Evolutionary conservation across 2,113 vertebrate genomes (phyloP).

Genomic region (Bos javanicus): DNA sequence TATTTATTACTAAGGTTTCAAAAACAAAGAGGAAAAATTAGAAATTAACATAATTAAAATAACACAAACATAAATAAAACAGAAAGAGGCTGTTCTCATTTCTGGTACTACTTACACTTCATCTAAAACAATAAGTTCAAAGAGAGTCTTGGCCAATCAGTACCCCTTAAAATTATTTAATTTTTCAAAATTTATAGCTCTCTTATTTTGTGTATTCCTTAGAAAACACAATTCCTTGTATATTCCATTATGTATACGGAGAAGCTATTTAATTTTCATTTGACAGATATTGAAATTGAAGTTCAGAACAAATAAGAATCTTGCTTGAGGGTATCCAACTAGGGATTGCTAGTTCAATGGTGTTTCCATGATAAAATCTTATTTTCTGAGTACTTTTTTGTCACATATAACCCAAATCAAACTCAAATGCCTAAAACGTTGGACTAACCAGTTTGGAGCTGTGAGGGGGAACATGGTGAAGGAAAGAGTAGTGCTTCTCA

Average conservation of each 20-base stretch:
- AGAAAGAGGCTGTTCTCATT: not conserved
- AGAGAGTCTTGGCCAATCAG: not conserved
- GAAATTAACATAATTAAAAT: not conserved
- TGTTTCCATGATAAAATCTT: too few species aligned
- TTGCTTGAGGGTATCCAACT: rapidly evolving
- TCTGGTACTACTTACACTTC: not conserved
- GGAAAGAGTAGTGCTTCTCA: not conserved
- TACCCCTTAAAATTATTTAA: not conserved
- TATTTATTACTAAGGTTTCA: not conserved
- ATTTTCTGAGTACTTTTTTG: not conserved
- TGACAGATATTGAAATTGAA: not conserved
- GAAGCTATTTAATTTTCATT: not conserved
- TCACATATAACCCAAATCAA: not conserved
- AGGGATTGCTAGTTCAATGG: not conserved
- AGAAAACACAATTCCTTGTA: not conserved
- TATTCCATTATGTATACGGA: rapidly evolving
- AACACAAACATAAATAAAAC: not conserved
- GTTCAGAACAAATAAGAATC: not conserved
- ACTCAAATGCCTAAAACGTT: not conserved
- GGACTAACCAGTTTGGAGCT: not conserved
- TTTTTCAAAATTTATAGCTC: not conserved
- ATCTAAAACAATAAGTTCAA: not conserved
- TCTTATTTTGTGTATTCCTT: not conserved
- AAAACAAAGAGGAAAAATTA: not conserved
- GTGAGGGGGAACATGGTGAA: not conserved